These are phyloP conservation scores for Resseliella maxima DNA, from an alignment of 2,888 invertebrate genomes.

Conservation along the genomic window DNA sequence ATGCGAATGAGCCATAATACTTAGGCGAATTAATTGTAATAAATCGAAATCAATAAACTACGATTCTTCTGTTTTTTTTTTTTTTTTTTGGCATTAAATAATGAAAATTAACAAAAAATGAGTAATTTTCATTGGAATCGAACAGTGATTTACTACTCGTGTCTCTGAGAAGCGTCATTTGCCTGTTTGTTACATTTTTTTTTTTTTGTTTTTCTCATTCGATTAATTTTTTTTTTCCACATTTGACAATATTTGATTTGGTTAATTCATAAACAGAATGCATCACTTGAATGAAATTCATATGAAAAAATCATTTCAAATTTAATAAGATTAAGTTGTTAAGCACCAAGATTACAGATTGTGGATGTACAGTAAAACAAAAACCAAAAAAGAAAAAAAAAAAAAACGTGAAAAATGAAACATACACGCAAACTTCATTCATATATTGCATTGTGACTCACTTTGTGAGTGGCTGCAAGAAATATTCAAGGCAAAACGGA, in stretches of 20 bases:
- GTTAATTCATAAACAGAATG: background rate
- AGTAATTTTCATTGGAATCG: background rate
- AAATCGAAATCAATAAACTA: background rate
- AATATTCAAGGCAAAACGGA: background rate
- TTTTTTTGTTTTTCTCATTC: background rate
- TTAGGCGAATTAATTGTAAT: background rate
- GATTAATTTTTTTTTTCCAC: background rate
- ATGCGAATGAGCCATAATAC: background rate
- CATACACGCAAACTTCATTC: background rate
- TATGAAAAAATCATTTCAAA: conserved; percentile 15
- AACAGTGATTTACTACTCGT: background rate
- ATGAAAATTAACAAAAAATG: background rate
- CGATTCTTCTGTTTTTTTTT: background rate
- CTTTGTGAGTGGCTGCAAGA: background rate
- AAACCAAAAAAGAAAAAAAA: background rate
- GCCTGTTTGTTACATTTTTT: background rate
- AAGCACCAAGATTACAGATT: conserved; percentile 23
- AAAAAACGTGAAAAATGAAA: background rate
- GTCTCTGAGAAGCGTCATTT: background rate
- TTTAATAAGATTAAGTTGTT: conserved; percentile 49
- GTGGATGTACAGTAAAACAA: background rate
- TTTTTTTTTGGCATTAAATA: background rate
- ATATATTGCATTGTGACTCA: background rate
- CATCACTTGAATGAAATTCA: background rate
- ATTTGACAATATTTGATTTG: background rate